These are phyloP conservation scores for Lepus townsendii DNA, from an alignment of 2,797 vertebrate genomes.

Conservation along the genomic window DNA sequence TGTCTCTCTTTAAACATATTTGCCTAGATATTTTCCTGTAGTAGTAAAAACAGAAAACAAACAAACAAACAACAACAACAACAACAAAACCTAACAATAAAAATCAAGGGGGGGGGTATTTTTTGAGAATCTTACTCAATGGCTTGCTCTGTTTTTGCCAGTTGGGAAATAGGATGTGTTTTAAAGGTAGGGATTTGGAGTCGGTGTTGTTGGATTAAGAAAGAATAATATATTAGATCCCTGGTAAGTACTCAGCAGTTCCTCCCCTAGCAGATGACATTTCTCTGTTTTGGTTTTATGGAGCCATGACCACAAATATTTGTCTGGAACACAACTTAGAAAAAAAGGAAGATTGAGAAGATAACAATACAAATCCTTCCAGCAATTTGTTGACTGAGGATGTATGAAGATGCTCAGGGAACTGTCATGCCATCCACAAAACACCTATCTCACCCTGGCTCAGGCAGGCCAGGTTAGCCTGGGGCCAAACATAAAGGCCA, in stretches of 20 bases:
- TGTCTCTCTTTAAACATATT: too few species aligned
- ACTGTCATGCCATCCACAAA: background rate
- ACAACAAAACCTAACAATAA: too few species aligned
- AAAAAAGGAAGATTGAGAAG: constrained; percentile 35
- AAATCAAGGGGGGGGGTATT: background rate
- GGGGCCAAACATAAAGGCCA: background rate
- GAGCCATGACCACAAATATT: constrained; percentile 21
- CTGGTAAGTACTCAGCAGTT: background rate
- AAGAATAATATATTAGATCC: background rate
- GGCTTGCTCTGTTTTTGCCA: background rate
- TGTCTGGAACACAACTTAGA: constrained; percentile 53
- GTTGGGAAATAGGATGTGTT: background rate
- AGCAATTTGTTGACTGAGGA: background rate
- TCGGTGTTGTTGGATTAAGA: background rate
- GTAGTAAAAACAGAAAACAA: too few species aligned
- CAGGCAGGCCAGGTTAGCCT: background rate
- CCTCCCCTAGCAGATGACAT: background rate
- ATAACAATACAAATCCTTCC: constrained; percentile 34
- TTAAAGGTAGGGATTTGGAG: background rate
- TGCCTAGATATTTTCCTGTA: too few species aligned
- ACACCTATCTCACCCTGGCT: background rate
- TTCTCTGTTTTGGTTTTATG: constrained; percentile 48
- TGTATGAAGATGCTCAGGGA: background rate
- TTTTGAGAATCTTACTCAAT: background rate
- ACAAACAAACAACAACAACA: too few species aligned